Conservation (phyloP, 2,888 invertebrate species). For the Spisula solida region DNA sequence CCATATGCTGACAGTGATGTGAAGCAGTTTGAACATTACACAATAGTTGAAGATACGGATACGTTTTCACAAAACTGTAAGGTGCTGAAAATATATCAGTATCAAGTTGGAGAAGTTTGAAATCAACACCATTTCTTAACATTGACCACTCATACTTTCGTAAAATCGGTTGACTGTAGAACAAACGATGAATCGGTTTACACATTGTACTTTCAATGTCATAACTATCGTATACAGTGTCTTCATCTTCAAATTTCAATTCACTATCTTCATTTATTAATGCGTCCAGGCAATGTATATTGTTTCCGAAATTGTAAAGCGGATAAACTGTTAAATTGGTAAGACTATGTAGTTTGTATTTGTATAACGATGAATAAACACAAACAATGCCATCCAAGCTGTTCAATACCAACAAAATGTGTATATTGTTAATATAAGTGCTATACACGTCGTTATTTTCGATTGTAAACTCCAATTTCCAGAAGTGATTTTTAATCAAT, state of each 20-base stretch:
- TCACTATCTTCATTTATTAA: neutral
- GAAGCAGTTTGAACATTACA: neutral
- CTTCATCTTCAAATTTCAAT: slow-evolving; percentile 28
- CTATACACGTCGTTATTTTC: slow-evolving; percentile 38
- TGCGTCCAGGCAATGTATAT: slow-evolving; percentile 8
- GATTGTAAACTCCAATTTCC: slow-evolving; percentile 37
- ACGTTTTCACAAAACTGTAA: neutral
- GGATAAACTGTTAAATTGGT: slow-evolving; percentile 18
- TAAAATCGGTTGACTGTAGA: neutral
- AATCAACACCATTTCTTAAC: neutral
- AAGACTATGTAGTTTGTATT: slow-evolving; percentile 33
- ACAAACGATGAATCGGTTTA: slow-evolving; percentile 23
- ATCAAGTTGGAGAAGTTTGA: neutral
- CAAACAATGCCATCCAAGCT: neutral
- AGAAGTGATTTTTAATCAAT: slow-evolving; percentile 32
- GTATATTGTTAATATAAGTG: slow-evolving; percentile 29
- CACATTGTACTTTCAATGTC: slow-evolving; percentile 23
- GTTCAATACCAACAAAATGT: slow-evolving; percentile 8
- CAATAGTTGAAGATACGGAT: neutral
- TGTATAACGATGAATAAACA: slow-evolving; percentile 14
- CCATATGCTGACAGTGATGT: neutral
- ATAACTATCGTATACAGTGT: slow-evolving; percentile 27
- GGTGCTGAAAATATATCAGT: neutral
- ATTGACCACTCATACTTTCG: neutral
- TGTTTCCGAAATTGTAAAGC: slow-evolving; percentile 14